A percentile compares a stretch with the other conserved stretches of the same genome.
Conservation (phyloP, 2,797 vertebrate genomes). For the Darevskia mixta region DNA sequence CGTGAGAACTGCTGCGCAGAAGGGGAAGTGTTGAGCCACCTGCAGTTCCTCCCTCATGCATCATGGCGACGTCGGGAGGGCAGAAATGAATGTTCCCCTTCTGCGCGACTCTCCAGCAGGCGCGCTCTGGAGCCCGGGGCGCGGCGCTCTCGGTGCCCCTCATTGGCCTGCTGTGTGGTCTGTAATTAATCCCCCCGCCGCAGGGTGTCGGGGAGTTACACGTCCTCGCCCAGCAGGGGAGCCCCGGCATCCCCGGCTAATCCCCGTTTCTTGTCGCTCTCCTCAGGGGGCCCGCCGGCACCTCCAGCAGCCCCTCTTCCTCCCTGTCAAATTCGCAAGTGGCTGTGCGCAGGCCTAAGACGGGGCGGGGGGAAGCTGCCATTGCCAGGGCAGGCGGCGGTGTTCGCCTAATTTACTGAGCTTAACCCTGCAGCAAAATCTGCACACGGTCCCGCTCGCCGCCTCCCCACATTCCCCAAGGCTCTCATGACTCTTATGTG, state of each 20-base stretch:
- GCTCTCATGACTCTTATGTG: not conserved
- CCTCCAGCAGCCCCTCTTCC: conserved; percentile 1
- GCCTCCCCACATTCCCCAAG: not conserved
- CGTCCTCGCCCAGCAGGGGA: conserved; percentile 32
- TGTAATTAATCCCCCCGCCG: conserved; percentile 42
- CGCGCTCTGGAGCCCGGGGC: not conserved
- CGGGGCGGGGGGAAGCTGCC: not conserved
- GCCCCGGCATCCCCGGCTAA: conserved; percentile 25
- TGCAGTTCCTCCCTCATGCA: not conserved
- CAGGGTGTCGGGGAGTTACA: conserved; percentile 33
- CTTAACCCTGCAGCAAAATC: not conserved
- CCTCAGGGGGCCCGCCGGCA: conserved; percentile 38
- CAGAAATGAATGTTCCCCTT: not conserved
- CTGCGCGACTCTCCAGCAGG: not conserved
- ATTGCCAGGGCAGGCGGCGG: not conserved
- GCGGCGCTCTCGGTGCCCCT: not conserved
- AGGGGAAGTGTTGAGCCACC: too few species aligned
- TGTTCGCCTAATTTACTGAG: not conserved
- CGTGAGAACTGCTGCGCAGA: not conserved
- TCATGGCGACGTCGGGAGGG: too few species aligned
- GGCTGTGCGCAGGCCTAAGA: not conserved
- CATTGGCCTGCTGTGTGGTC: conserved; percentile 39
- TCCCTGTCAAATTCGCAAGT: not conserved
- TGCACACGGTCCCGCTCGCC: not conserved
- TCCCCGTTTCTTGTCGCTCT: conserved; percentile 32